These are phyloP conservation scores for Dicyrtomina minuta DNA, from an alignment of 2,888 invertebrate species.

Conservation along the genomic window DNA sequence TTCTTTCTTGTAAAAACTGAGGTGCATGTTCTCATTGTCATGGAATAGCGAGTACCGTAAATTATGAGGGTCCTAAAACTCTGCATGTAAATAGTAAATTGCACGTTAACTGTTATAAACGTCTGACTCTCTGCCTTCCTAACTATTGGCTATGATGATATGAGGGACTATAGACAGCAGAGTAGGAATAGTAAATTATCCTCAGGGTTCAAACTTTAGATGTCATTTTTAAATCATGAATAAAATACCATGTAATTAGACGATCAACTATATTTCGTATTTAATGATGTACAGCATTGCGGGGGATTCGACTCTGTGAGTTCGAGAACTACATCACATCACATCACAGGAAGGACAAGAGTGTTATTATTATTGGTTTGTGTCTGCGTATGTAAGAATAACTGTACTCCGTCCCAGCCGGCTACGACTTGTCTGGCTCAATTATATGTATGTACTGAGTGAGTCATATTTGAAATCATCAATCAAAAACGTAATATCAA, in stretches of 20 bases:
- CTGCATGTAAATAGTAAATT: background rate
- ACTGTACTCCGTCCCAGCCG: background rate
- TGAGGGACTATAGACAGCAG: background rate
- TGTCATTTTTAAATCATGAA: constrained; percentile 5
- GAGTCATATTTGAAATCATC: background rate
- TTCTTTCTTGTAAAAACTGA: no score
- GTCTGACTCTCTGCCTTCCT: background rate
- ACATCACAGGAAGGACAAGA: background rate
- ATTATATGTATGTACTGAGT: background rate
- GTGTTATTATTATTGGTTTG: background rate
- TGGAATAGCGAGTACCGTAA: no score
- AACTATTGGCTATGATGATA: background rate
- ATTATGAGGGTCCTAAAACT: no score
- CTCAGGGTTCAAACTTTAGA: background rate
- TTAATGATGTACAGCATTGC: background rate
- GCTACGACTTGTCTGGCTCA: background rate
- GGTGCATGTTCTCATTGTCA: no score
- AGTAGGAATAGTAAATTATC: background rate
- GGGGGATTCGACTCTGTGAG: background rate
- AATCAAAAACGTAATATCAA: background rate
- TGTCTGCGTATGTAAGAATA: background rate
- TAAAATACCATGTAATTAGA: constrained; percentile 17
- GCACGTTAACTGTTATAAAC: no score
- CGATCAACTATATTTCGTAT: background rate
- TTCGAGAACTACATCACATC: background rate